A percentile compares a stretch with the other conserved stretches of the same genome.
These are phyloP conservation scores for Passer montanus DNA, from an alignment of 2,113 vertebrate genomes.

Conservation along the genomic window DNA sequence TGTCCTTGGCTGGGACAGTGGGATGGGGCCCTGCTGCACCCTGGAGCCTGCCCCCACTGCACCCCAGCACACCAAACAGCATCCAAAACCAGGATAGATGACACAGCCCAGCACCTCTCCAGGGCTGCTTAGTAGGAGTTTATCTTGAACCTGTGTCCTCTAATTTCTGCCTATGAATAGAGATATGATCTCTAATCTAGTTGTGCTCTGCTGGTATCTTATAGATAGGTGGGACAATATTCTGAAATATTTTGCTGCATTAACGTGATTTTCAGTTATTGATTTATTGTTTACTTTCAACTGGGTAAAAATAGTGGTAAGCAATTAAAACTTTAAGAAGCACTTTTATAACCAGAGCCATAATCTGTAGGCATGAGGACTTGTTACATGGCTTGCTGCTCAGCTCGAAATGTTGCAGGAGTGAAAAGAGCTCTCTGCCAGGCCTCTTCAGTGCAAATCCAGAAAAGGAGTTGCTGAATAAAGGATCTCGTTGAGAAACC, in stretches of 20 bases:
- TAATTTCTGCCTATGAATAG: neutral
- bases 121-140: neutral
- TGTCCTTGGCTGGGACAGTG: fast-evolving
- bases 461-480: neutral
- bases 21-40: too few species aligned
- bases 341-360: neutral
- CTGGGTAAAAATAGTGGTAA: neutral
- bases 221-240: neutral
- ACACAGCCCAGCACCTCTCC: too few species aligned
- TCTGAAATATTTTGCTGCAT: neutral
- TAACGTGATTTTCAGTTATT: neutral
- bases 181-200: neutral
- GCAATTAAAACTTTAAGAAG: neutral
- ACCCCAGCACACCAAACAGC: too few species aligned
- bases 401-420: fast-evolving
- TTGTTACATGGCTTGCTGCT: neutral
- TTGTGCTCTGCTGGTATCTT: neutral
- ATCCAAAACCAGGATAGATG: neutral
- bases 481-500: neutral
- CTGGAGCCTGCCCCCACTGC: fast-evolving
- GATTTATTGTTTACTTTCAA: neutral
- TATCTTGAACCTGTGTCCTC: neutral
- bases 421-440: neutral
- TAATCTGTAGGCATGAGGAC: neutral
- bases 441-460: neutral